Conservation (phyloP, 2,888 invertebrate species). For the Tolmerus cingulatus region DNA sequence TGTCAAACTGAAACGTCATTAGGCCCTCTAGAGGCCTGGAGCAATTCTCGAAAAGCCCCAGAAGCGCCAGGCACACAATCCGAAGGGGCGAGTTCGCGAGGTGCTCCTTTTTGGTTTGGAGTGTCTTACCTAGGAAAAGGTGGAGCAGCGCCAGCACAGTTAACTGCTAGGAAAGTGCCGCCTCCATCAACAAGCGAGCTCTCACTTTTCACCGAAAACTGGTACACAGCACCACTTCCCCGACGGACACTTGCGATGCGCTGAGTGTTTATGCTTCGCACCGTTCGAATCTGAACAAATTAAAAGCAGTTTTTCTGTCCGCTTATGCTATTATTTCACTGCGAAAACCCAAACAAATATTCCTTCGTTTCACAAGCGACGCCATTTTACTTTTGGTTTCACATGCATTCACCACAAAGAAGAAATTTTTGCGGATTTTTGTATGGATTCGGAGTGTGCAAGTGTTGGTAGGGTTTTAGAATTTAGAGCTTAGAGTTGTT, state of each 20-base stretch:
- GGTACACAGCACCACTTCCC: background rate
- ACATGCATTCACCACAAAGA: background rate
- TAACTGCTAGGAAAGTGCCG: background rate
- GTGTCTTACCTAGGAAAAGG: background rate
- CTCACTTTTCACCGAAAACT: background rate
- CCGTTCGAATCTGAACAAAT: background rate
- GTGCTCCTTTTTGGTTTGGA: background rate
- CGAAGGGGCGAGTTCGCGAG: background rate
- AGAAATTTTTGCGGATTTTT: background rate
- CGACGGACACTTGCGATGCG: background rate
- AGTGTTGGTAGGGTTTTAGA: background rate
- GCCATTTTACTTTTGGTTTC: constrained; percentile 35
- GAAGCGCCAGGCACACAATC: background rate
- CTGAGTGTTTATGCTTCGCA: background rate
- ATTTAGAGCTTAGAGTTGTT: background rate
- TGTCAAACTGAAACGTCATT: constrained; percentile 20
- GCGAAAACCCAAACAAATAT: constrained; percentile 33
- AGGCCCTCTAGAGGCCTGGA: background rate
- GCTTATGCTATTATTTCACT: background rate
- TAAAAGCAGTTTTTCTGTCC: background rate
- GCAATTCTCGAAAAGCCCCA: background rate
- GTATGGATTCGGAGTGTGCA: background rate
- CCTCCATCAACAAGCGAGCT: background rate
- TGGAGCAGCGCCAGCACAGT: background rate
- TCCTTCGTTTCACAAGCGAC: background rate